Percentiles rank a stretch among this genome's conserved stretches.
Evolutionary conservation across 2,797 vertebrate genomes (phyloP).

Genomic region (Sebastes reedi): DNA sequence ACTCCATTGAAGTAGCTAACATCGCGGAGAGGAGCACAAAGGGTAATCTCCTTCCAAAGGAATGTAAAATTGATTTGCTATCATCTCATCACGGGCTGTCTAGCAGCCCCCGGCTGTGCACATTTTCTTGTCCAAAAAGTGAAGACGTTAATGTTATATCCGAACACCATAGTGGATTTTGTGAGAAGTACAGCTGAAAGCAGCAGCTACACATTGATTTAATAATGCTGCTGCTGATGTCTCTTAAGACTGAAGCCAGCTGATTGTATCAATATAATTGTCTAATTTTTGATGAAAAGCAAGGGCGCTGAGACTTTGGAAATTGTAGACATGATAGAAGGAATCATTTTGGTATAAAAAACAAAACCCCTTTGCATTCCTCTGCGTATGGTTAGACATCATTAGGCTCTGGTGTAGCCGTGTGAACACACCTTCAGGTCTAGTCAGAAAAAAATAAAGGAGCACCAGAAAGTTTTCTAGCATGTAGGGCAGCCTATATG

Average conservation of each 20-base stretch:
- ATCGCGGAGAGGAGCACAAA: not conserved
- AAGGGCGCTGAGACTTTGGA: not conserved
- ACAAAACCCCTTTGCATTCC: not conserved
- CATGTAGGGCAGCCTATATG: too few relatives aligned
- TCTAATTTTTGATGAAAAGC: not conserved
- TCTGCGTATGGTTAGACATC: not conserved
- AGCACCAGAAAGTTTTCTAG: too few relatives aligned
- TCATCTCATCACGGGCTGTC: conserved; percentile 6
- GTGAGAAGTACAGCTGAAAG: not conserved
- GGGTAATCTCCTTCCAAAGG: not conserved
- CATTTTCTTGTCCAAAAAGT: not conserved
- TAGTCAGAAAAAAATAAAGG: not conserved
- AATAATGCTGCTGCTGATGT: not conserved
- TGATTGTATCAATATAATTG: not conserved
- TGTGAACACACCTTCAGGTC: not conserved
- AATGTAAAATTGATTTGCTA: conserved; percentile 15
- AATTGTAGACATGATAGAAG: not conserved
- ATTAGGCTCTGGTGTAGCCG: not conserved
- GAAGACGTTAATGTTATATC: not conserved
- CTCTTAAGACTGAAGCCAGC: not conserved
- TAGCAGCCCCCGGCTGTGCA: not conserved
- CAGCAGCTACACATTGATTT: not conserved
- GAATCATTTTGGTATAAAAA: not conserved
- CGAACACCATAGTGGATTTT: not conserved
- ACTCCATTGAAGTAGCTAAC: not conserved